Evolutionary conservation across 2,888 invertebrate genomes (phyloP), one percentile per base, ranked within the genome.

Genomic region (Molorchus minor): DNA sequence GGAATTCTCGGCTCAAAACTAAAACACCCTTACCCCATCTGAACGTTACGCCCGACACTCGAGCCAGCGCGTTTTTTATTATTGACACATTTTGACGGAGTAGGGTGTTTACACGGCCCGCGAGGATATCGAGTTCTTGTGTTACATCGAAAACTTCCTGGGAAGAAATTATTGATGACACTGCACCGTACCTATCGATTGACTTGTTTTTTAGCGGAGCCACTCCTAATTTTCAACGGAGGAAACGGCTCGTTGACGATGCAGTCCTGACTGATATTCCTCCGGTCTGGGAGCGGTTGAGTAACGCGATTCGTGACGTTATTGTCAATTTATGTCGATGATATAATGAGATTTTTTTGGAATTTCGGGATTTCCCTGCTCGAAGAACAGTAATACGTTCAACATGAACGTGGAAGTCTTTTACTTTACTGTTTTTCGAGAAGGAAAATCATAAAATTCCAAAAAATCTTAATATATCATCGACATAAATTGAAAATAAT

Each of bases 1-100:
- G 75, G 75, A 74, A 71, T 72, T 72, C 63, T 62, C 64, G 59
- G 70, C 66, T 69, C 64, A 67, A 69, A 70, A 70, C 69, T 66
- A 61, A 69, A 69, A 65, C 64, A 61, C 63, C 62, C 63, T 60
- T 46, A 63, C 45, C 33, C 40, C 46, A 41, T 41, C 47, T 41
- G 47, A 40, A 49, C 41, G 46, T 40, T 46, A 56, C 47, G 43
- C 20, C 45, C 61, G 58, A 61, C 59, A 62, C 62, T 55, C 56
- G 53, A 55, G 62, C 59, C 61, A n/a, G 62, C 60, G 62, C 62
- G 62, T 65, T 56, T 64, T 65, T 56, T 56, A 62, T 61, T 65
- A 65, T 65, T 62, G 65, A 65, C 65, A 65, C 60, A 61, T 62
- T 65, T 65, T 61, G 56, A 53, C 56, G 49, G 52, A 54, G 60